Conservation (phyloP, 2,113 vertebrate genomes). For the Stigmatopora argus region DNA sequence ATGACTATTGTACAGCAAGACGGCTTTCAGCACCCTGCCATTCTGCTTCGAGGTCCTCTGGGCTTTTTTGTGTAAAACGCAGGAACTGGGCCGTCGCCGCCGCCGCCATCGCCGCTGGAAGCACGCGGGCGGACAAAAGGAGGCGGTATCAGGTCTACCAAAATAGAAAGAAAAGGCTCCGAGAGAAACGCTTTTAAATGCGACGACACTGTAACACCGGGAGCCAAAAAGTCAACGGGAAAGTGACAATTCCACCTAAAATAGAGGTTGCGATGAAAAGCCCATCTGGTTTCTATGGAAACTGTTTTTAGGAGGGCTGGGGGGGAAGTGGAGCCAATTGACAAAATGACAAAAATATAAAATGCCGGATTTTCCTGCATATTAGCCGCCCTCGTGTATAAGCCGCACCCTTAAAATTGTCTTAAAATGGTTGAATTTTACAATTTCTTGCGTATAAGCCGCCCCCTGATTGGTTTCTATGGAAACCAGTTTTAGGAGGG, state of each 20-base stretch:
- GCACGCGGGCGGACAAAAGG: neutral
- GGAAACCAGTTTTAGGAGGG: too few relatives aligned
- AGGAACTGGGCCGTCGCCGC: constrained; percentile 19
- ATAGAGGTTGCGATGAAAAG: constrained; percentile 15
- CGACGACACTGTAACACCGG: neutral
- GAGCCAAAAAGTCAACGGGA: neutral
- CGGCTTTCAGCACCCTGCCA: constrained; percentile 15
- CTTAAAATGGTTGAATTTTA: too few relatives aligned
- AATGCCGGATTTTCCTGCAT: too few relatives aligned
- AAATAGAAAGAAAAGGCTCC: constrained; percentile 6
- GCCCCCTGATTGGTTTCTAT: too few relatives aligned
- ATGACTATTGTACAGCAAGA: constrained; percentile 38
- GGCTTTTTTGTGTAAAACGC: constrained; percentile 8
- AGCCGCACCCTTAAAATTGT: too few relatives aligned
- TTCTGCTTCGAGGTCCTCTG: constrained; percentile 8
- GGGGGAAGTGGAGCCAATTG: neutral
- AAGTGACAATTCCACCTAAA: neutral
- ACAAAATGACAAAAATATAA: neutral
- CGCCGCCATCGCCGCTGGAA: neutral
- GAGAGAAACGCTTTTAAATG: neutral
- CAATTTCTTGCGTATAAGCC: too few relatives aligned
- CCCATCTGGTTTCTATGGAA: constrained; percentile 59
- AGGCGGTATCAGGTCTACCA: constrained; percentile 2
- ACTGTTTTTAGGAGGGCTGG: constrained; percentile 10
- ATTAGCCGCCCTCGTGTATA: too few relatives aligned